Evolutionary conservation across 2,888 invertebrate genomes (phyloP).

Genomic region (Nomada fucata): DNA sequence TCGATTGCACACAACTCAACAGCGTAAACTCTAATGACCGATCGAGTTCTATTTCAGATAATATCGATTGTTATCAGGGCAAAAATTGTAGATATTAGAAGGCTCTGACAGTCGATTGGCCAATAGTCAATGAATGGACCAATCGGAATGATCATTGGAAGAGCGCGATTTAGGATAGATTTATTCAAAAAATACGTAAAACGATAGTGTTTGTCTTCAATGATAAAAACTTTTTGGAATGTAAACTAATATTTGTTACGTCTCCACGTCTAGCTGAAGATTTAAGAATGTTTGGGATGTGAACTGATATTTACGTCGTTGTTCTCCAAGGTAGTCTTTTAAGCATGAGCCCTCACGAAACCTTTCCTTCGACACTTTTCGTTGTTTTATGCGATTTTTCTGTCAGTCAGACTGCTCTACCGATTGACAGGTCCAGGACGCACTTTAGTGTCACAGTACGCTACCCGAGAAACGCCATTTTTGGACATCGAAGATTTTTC

Average conservation of each 20-base stretch:
- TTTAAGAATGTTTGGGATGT: slow-evolving; percentile 52
- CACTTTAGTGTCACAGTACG: slow-evolving; percentile 39
- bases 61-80: slow-evolving; percentile 7
- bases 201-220: neutral
- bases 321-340: slow-evolving; percentile 29
- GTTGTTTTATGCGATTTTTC: slow-evolving; percentile 21
- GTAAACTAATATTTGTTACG: slow-evolving; percentile 5
- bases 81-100: slow-evolving; percentile 11
- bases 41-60: neutral
- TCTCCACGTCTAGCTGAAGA: slow-evolving; percentile 31
- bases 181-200: slow-evolving; percentile 39
- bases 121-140: slow-evolving; percentile 33
- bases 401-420: slow-evolving; percentile 15
- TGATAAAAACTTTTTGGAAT: neutral
- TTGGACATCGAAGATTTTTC: slow-evolving; percentile 72
- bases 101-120: slow-evolving; percentile 31
- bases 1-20: neutral
- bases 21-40: neutral
- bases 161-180: slow-evolving; percentile 57
- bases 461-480: slow-evolving; percentile 79
- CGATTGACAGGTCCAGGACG: slow-evolving; percentile 11
- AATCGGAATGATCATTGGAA: slow-evolving; percentile 40
- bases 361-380: slow-evolving; percentile 13
- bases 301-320: slow-evolving; percentile 65
- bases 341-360: slow-evolving; percentile 25